Base-by-base conservation (phyloP, 2,113 vertebrate genomes). In the Grallaria varia region DNA sequence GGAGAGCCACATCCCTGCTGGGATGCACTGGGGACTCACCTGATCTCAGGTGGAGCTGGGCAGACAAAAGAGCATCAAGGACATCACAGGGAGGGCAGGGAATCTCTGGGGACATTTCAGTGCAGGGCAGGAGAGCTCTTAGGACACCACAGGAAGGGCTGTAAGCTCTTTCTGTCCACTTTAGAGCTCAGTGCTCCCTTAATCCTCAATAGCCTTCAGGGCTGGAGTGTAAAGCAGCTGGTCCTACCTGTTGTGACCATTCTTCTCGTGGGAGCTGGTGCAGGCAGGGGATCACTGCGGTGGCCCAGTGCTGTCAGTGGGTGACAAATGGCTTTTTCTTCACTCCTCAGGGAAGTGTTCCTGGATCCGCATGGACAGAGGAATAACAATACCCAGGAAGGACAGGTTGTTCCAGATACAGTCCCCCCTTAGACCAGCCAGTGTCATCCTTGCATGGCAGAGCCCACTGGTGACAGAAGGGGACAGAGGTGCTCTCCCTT, bases 381-480 rank as follows among this genome's bases (percentile, higher is more conserved):
- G 30, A 75, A 22, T 20, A 60, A 78, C n/a, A 52, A 62, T 53
- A 67, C 1, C 71, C 1, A 0, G 80, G 76, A 80, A 80, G 86
- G 21, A 28, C 71, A 58, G 8, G 24, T 2, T 82, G 71, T 66
- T 40, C 84, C 1, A 7, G 56, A 21, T 58, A 22, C 0, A 4
- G 59, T 23, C 28, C 2, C 2, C 19, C 17, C 4, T 0, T 0
- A 2, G 16, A 39, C 10, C 28, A 35, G 10, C 28, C 0, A 0
- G 10, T 33, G 4, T 14, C 6, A 9, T 47, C 13, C 39, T 63
- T 14, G 19, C 25, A 5, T 3, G 40, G 30, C 37, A 79, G 28
- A 55, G 9, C 18, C 28, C 47, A 16, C 15, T 35, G 69, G 14
- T 0, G 1, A 7, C 7, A 44, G 39, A 77, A 47, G 14, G 21